A percentile compares a stretch with the other conserved stretches of the same genome.
phyloP scores from a whole-genome alignment of 2,888 invertebrate species.

The Clivina fossor region DNA sequence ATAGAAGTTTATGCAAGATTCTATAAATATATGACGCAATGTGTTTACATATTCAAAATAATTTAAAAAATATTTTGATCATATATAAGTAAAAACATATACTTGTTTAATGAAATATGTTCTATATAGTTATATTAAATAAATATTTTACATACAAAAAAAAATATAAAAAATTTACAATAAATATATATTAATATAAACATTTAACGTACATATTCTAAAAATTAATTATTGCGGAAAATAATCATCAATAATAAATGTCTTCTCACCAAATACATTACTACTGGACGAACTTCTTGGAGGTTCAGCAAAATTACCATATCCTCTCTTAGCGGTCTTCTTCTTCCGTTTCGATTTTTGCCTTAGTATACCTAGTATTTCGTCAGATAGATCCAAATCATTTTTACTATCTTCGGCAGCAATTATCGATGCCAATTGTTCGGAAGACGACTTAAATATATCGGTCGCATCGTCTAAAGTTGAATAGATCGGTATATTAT shows the following conservation, averaged over 20 bases:
- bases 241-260: not conserved
- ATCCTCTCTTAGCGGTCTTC: slow-evolving; percentile 8
- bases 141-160: not conserved
- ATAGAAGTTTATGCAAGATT: too few species aligned
- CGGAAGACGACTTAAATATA: slow-evolving; percentile 13
- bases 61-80: too few species aligned
- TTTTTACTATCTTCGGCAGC: slow-evolving; percentile 7
- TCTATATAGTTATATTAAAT: too few species aligned
- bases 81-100: too few species aligned
- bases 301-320: slow-evolving; percentile 22
- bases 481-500: slow-evolving; percentile 12
- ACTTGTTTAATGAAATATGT: too few species aligned
- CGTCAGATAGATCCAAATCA: slow-evolving; percentile 2
- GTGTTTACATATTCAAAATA: too few species aligned
- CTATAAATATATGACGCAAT: too few species aligned
- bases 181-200: slow-evolving; percentile 13
- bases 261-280: not conserved
- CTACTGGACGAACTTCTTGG: not conserved
- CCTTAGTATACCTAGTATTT: not conserved
- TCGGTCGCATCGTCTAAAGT: too few species aligned
- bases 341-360: slow-evolving; percentile 5
- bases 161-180: slow-evolving; percentile 8
- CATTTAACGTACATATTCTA: not conserved
- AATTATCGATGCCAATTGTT: slow-evolving; percentile 15
- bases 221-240: not conserved